Evolutionary conservation across 2,888 invertebrate species (phyloP).

Genomic region (Polydrusus cervinus): DNA sequence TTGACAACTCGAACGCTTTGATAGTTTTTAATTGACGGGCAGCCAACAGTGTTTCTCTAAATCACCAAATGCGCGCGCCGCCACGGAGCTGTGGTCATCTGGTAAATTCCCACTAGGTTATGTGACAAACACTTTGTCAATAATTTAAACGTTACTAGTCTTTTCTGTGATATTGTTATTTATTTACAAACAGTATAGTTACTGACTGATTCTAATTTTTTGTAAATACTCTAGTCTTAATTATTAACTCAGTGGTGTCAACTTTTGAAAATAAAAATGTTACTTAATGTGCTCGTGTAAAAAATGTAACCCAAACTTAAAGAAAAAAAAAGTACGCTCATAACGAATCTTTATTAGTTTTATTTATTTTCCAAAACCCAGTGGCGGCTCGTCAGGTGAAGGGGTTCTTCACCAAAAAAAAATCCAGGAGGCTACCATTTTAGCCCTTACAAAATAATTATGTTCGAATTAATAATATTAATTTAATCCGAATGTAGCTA

Average conservation of each 20-base stretch:
- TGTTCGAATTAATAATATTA: too few relatives aligned
- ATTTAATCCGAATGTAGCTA: too few relatives aligned
- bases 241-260: conserved; percentile 6
- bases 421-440: too few relatives aligned
- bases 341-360: background rate
- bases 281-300: conserved; percentile 14
- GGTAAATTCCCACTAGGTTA: too few relatives aligned
- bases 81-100: too few relatives aligned
- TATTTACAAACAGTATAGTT: conserved; percentile 8
- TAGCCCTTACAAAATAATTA: too few relatives aligned
- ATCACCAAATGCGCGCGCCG: too few relatives aligned
- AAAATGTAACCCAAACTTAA: conserved; percentile 2
- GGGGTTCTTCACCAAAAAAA: too few relatives aligned
- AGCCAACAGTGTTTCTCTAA: too few relatives aligned
- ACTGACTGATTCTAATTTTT: conserved; percentile 5
- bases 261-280: conserved; percentile 7
- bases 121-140: background rate
- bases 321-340: background rate
- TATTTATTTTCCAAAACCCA: background rate
- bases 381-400: background rate
- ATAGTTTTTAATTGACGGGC: too few relatives aligned
- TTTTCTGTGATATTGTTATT: conserved; percentile 51
- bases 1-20: too few relatives aligned
- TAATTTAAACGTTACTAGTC: conserved; percentile 35
- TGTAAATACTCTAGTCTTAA: conserved; percentile 24